Percentiles rank a stretch among this genome's conserved stretches.
These are phyloP conservation scores for Amblyornis subalaris DNA, from an alignment of 2,113 vertebrate species.

Conservation along the genomic window DNA sequence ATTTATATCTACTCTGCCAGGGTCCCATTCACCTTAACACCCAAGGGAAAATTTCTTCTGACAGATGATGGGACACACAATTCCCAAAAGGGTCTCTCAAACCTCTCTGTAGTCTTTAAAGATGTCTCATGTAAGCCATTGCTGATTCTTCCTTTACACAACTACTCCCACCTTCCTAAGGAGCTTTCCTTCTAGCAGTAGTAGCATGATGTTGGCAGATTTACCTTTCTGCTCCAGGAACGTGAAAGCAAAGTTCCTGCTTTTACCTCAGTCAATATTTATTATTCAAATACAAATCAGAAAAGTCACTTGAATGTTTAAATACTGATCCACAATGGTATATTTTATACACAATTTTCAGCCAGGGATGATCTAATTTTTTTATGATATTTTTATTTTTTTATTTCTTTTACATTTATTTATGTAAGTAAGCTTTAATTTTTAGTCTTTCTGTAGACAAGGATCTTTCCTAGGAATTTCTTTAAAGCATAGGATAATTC, in stretches of 20 bases:
- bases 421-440: neutral
- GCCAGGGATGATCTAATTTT: neutral
- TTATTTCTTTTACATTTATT: neutral
- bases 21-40: neutral
- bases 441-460: neutral
- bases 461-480: neutral
- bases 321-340: neutral
- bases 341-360: neutral
- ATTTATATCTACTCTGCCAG: neutral
- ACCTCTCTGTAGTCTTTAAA: neutral
- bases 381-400: neutral
- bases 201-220: neutral
- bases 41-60: neutral
- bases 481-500: neutral
- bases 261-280: neutral
- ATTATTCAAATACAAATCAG: neutral
- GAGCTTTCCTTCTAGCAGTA: neutral
- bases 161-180: neutral
- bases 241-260: neutral
- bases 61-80: neutral
- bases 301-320: neutral
- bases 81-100: neutral
- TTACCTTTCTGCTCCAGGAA: neutral
- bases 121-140: neutral
- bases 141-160: neutral